Evolutionary conservation across 1,140 invertebrate genomes (phyloP).

Genomic region (Streblospio benedicti): DNA sequence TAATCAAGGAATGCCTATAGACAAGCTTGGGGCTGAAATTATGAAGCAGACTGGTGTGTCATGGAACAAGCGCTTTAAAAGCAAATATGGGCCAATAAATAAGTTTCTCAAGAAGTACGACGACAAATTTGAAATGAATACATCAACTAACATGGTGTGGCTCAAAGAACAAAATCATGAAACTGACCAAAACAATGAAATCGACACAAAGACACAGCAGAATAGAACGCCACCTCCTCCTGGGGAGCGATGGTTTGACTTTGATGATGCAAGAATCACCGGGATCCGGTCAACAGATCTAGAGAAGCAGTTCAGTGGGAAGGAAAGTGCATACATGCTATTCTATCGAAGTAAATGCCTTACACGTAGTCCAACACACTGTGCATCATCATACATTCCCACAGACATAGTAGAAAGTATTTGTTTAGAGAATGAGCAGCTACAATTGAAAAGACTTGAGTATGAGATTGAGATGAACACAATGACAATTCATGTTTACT

Average conservation of each 20-base stretch:
- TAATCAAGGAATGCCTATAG: conserved; percentile 24
- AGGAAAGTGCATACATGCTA: conserved; percentile 46
- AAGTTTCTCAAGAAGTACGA: conserved; percentile 21
- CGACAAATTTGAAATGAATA: conserved; percentile 11
- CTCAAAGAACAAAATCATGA: conserved; percentile 7
- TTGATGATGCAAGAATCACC: conserved; percentile 37
- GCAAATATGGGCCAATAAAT: conserved; percentile 35
- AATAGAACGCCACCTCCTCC: conserved; percentile 7
- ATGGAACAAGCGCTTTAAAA: conserved; percentile 44
- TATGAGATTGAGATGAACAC: conserved; percentile 29
- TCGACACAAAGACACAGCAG: not conserved
- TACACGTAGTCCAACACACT: too few species aligned
- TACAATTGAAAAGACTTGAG: conserved; percentile 27
- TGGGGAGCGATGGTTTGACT: conserved; percentile 40
- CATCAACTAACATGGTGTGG: conserved; percentile 9
- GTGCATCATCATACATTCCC: too few species aligned
- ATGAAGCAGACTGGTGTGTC: conserved; percentile 39
- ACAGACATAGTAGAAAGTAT: not conserved
- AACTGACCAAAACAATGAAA: not conserved
- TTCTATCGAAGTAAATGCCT: conserved; percentile 37
- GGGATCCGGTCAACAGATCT: conserved; percentile 36
- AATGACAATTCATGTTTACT: conserved; percentile 28
- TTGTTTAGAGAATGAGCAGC: not conserved
- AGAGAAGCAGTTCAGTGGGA: conserved; percentile 39
- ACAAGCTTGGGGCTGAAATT: conserved; percentile 37